phyloP scores from a whole-genome alignment of 2,797 vertebrate genomes.

The Sebastes cheni region DNA sequence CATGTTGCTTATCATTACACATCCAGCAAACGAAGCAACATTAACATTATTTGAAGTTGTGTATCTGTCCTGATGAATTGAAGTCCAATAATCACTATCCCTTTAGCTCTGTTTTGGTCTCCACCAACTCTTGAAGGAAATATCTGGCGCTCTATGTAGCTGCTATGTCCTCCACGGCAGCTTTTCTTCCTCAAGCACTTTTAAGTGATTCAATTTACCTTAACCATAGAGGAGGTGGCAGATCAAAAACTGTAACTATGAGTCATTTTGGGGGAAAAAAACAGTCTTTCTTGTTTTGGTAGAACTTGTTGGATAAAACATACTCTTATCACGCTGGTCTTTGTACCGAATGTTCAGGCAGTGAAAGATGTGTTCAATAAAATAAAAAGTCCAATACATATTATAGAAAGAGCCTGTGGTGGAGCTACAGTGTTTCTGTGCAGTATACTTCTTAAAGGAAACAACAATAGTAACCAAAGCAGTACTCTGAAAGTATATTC shows the following conservation, averaged over 20 bases:
- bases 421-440: neutral
- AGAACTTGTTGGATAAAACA: neutral
- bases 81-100: neutral
- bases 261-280: neutral
- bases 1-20: neutral
- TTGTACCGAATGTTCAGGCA: neutral
- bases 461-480: neutral
- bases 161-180: no score
- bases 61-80: neutral
- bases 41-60: neutral
- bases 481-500: neutral
- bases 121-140: neutral
- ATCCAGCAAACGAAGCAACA: neutral
- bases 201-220: rapidly evolving
- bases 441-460: neutral
- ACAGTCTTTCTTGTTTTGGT: neutral
- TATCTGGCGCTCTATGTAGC: neutral
- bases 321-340: neutral
- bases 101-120: neutral
- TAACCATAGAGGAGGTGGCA: neutral
- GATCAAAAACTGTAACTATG: neutral
- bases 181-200: neutral
- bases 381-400: neutral
- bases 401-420: neutral
- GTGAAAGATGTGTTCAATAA: neutral